A percentile compares a stretch with the other conserved stretches of the same genome.
phyloP scores from a whole-genome alignment of 2,888 invertebrate species.

The Epirrhoe tristata region DNA sequence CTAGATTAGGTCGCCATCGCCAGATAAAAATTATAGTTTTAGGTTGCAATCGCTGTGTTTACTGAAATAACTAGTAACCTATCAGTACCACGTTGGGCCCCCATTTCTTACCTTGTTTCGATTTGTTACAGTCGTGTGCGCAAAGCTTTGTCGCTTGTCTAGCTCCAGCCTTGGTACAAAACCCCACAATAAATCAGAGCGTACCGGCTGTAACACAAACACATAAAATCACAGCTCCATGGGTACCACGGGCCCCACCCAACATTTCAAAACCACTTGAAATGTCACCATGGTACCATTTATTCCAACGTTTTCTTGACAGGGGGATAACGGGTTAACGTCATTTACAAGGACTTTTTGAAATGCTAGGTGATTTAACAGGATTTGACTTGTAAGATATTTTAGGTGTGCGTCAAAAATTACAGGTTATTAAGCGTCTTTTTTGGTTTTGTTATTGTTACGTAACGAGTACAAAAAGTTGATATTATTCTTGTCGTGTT shows the following conservation, averaged over 20 bases:
- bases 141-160: slow-evolving; percentile 44
- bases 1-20: no score
- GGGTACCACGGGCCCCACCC: slow-evolving; percentile 35
- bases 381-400: background rate
- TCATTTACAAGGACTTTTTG: slow-evolving; percentile 22
- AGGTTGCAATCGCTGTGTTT: background rate
- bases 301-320: slow-evolving; percentile 41
- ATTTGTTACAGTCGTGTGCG: slow-evolving; percentile 42
- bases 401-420: background rate
- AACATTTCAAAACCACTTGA: slow-evolving; percentile 42
- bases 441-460: no score
- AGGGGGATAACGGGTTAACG: slow-evolving; percentile 33
- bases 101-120: slow-evolving; percentile 29
- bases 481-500: no score
- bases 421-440: no score
- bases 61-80: background rate
- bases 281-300: slow-evolving; percentile 42
- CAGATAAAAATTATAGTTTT: no score
- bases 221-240: slow-evolving; percentile 38
- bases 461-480: no score
- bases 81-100: slow-evolving; percentile 28
- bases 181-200: slow-evolving; percentile 43
- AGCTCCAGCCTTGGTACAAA: slow-evolving; percentile 39
- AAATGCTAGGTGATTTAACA: slow-evolving; percentile 22
- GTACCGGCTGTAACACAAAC: slow-evolving; percentile 39